Base-by-base conservation (phyloP, 2,888 invertebrate genomes). In the Megalurothrips usitatus region DNA sequence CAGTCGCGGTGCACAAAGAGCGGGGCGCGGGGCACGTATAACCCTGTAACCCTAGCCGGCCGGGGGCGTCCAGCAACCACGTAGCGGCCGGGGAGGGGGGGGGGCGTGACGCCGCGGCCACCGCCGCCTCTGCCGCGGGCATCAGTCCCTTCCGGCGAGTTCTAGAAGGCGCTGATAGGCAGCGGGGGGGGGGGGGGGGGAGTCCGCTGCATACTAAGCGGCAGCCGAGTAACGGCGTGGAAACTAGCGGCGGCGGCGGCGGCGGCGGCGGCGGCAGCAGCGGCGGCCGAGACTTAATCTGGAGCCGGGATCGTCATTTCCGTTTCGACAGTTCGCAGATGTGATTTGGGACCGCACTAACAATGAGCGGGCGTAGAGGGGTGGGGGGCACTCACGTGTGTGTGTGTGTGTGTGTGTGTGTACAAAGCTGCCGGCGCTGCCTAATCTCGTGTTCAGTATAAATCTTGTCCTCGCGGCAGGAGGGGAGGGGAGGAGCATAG, bases 251-350 rank as follows among this genome's bases (percentile, higher is more conserved):
- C 17, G 58, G 58, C 19, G 14, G 58, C 14, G 17, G 58, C 4
- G 58, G 58, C 11, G 10, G 26, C 8, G 26, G 68, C n/a, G 68
- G 68, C 6, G 6, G 23, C n/a, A 23, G 68, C 2, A 26, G 26
- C 12, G 12, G 26, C 12, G 68, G 68, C 23, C 23, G 26, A 75
- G 68, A 8, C 68, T 75, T 75, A 75, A 75, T 75, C 68, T 75
- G 23, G 23, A 58, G 58, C 14, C 58, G 68, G 23, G 68, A 75
- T 75, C 68, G 23, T 75, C 68, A 75, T 75, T 75, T 75, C 68
- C 68, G 68, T 75, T 75, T 75, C 68, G 68, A 75, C 68, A 75
- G 68, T 75, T 75, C 68, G 26, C 23, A 75, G 68, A 75, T 75
- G 68, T 75, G 68, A 75, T 75, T 75, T 75, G 68, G 26, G 23